Base-by-base conservation (phyloP, 30 jellyfish, hydroid and myxozoan genomes). In the Turritopsis dohrnii region DNA sequence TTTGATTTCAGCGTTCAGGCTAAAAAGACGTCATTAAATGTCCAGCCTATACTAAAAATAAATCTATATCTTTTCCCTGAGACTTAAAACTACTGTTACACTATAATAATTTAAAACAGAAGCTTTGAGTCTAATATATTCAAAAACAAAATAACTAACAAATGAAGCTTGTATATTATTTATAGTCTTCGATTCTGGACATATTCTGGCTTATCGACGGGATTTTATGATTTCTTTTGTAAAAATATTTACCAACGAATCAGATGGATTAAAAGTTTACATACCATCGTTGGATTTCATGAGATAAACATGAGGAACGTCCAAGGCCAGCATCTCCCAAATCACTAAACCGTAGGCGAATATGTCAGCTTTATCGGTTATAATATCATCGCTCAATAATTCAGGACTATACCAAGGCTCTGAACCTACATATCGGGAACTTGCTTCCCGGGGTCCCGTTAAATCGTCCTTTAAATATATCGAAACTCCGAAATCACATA, bases 321-420 rank as follows among this genome's bases (percentile, higher is more conserved):
- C 95, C 28, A 92, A 71, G 22, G 97, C 92, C 52, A 92, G 75
- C 97, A 92, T 92, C 74, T 92, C 97, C 97, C 97, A 92, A 16
- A 92, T 87, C 1, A 92, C 96, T 27, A 92, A 88, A 18, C 97
- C 97, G 81, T 71, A 92, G 0, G 96, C 84, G 82, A 87, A 92
- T 5, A 92, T 84, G 60, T 92, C 97, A 18, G 97, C 97, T 82
- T 92, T 92, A 79, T 92, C 97, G 27, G 96, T 92, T 23, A 87
- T 88, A 29, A 90, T 85, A 24, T 86, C 91, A 74, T 84, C 87
- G 1, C 84, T 87, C 7, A 84, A 72, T 4, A 86, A 91, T 77
- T 92, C 97, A 13, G 75, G 82, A 60, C 96, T 87, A 69, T 86
- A 29, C 97, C 97, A 92, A 9, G 97, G 97, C 73, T 80, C 86